Conservation (phyloP, 2,113 vertebrate species). For the Eurypyga helias region DNA sequence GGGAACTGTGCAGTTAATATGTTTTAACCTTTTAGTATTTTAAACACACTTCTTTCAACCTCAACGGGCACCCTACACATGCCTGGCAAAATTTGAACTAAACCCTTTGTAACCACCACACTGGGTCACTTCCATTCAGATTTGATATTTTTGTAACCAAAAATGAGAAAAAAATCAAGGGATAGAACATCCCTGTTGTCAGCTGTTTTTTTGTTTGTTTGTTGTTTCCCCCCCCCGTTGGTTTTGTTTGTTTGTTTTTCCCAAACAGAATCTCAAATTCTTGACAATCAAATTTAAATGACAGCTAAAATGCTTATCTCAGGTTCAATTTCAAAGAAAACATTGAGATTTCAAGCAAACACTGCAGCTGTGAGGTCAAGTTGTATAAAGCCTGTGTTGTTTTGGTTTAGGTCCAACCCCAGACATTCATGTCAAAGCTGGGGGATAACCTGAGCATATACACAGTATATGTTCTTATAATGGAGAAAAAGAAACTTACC, state of each 20-base stretch:
- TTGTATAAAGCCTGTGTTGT: neutral
- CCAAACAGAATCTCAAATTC: neutral
- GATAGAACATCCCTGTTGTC: neutral
- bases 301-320: slow-evolving; percentile 23
- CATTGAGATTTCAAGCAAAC: neutral
- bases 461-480: neutral
- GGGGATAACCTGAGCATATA: neutral
- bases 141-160: neutral
- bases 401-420: neutral
- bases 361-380: neutral
- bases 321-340: neutral
- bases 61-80: neutral
- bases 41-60: neutral
- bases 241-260: no score
- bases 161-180: neutral
- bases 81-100: neutral
- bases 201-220: neutral
- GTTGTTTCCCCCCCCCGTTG: no score
- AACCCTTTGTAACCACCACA: neutral
- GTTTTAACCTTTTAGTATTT: neutral
- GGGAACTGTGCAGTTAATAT: neutral
- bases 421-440: neutral
- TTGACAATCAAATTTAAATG: neutral
- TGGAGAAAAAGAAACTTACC: neutral
- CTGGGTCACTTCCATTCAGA: neutral